phyloP scores from a whole-genome alignment of 2,888 invertebrate genomes.

The Pristionchus fissidentatus region DNA sequence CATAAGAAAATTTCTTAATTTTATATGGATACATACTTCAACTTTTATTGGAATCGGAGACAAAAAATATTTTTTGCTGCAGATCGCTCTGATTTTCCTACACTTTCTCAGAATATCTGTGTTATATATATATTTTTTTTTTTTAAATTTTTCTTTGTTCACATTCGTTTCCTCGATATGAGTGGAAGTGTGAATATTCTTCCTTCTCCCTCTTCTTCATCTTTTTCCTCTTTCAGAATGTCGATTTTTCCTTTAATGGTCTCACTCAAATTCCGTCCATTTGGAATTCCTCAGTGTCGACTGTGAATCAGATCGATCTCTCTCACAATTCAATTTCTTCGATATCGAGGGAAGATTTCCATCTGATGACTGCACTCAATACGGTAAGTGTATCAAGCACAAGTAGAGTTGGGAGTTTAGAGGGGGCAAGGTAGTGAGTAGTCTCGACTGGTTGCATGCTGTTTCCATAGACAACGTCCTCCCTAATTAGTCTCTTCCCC shows the following conservation, averaged over 20 bases:
- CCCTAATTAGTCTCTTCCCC: not conserved
- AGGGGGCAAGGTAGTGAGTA: not conserved
- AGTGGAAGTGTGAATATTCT: too few species aligned
- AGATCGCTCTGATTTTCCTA: too few species aligned
- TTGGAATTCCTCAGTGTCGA: slow-evolving; percentile 10
- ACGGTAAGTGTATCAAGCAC: slow-evolving; percentile 6
- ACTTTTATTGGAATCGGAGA: too few species aligned
- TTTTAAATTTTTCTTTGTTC: too few species aligned
- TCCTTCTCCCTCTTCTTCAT: not conserved
- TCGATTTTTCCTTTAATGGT: slow-evolving; percentile 29
- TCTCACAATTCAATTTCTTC: slow-evolving; percentile 25
- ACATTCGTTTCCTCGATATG: too few species aligned
- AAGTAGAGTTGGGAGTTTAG: not conserved
- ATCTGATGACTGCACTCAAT: not conserved
- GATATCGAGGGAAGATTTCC: not conserved
- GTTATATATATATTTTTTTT: too few species aligned
- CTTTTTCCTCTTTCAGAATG: slow-evolving; percentile 24
- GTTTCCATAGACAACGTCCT: not conserved
- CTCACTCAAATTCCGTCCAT: slow-evolving; percentile 7
- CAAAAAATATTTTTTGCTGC: too few species aligned
- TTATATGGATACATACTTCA: too few species aligned
- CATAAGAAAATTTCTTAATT: too few species aligned
- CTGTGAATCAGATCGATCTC: not conserved
- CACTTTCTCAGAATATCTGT: too few species aligned
- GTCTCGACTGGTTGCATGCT: not conserved